Evolutionary conservation across 2,888 invertebrate genomes (phyloP), one percentile per base, ranked within the genome.

Genomic region (Odiellus spinosus): DNA sequence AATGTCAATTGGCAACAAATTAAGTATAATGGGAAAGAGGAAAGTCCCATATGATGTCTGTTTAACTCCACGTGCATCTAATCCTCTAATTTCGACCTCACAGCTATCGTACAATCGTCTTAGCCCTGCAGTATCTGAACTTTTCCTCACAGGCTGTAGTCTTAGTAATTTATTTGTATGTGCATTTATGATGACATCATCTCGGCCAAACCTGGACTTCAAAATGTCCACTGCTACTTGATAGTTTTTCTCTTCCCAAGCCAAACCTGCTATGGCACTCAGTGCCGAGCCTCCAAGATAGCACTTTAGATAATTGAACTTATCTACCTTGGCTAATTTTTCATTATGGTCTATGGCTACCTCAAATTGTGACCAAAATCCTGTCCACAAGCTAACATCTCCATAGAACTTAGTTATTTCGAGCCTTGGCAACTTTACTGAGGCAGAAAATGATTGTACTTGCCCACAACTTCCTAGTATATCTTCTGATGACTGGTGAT

Each of bases 281-380:
- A 35, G 14, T 5, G 26, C 38, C 19, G 20, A 11, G 20, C 42
- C 46, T n/a, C 32, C 18, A 3, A 46, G 10, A 46, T 46, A 42
- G n/a, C 41, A 36, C 35, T 42, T 46, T 20, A 46, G n/a, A 36
- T 42, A 42, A 18, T 19, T n/a, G 33, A 46, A 46, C 14, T 46
- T 45, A 39, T 45, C 38, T n/a, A 26, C 39, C 32, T 45, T 45
- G 6, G 6, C 26, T 10, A 39, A 12, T 4, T 4, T 8, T n/a
- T 32, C 14, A 20, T 46, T 40, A 2, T 40, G 34, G 20, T 46
- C 33, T 18, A 46, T 34, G 11, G 46, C 18, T 4, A 46, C 35
- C 19, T 46, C 46, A 8, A 41, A 33, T 12, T 34, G 41, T 33
- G 40, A 19, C 35, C 35, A 46, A 41, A 46, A 46, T 33, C 40